Evolutionary conservation across 2,888 invertebrate species (phyloP), one percentile per base, ranked within the genome.

Genomic region (Sminthurinus aureus): DNA sequence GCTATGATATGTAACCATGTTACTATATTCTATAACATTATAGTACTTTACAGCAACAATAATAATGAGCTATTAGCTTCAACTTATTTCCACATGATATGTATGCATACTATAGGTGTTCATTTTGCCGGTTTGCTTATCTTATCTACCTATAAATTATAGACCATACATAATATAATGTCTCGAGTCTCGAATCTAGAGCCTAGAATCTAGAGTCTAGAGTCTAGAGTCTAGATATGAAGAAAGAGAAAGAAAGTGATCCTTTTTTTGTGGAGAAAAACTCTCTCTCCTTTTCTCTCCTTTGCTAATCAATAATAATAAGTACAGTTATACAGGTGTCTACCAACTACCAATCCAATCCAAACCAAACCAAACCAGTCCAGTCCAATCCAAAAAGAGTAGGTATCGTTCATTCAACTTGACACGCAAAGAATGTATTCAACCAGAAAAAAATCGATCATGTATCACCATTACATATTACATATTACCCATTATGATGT

Each of bases 381-480:
- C 38, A 38, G 38, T 38, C 6, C 38, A 38, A 38, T 38, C 38
- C 38, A 38, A 38, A 1, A 38, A 38, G 38, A 38, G 6, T 38
- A 6, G 76, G 74, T 76, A 66, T 77, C 73, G 77, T 81, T 81
- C 84, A 83, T 80, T 80, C 76, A 80, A 80, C 71, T 84, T 83
- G 80, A 82, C 84, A 84, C 83, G 84, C 84, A 83, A 84, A 84
- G 82, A 71, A 79, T 83, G 78, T 82, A 76, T 82, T 82, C 64
- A 64, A n/a, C 75, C 20, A 67, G 66, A 81, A 82, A 66, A 66
- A 66, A 76, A 82, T 78, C 82, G 78, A 82, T 69, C 78, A 38
- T 71, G 67, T 81, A 78, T 67, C 52, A 38, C 38, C 38, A 38
- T 38, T 38, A 38, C 38, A 38, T 38, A 38, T 38, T 38, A 38